These are phyloP conservation scores for Rhamnusium bicolor DNA, from an alignment of 2,888 invertebrate species.

Conservation along the genomic window DNA sequence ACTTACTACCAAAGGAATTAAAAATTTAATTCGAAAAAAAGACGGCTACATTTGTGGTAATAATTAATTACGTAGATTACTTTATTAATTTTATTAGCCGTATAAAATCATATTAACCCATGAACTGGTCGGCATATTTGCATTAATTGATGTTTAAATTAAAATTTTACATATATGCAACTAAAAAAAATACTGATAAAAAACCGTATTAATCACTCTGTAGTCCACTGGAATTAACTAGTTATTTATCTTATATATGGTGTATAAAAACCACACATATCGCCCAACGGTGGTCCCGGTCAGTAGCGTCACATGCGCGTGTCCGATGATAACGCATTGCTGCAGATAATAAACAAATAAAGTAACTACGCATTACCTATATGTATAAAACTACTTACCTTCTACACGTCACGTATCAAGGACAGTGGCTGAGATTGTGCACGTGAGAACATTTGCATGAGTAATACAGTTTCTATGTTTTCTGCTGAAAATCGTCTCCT, in stretches of 20 bases:
- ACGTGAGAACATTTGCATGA: too few relatives aligned
- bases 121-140: slow-evolving; percentile 11
- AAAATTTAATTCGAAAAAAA: slow-evolving; percentile 24
- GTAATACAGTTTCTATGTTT: too few relatives aligned
- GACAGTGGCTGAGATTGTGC: too few relatives aligned
- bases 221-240: background rate
- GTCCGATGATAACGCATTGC: too few relatives aligned
- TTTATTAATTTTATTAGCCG: slow-evolving; percentile 35
- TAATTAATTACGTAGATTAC: slow-evolving; percentile 33
- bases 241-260: background rate
- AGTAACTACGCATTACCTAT: too few relatives aligned
- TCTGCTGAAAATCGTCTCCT: too few relatives aligned
- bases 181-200: background rate
- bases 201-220: background rate
- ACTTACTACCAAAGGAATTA: slow-evolving; percentile 32
- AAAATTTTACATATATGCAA: slow-evolving; percentile 20
- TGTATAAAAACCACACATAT: too few relatives aligned
- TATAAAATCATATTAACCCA: slow-evolving; percentile 30
- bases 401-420: too few relatives aligned
- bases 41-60: slow-evolving; percentile 20
- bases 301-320: too few relatives aligned
- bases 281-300: too few relatives aligned
- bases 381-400: too few relatives aligned
- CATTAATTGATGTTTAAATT: slow-evolving; percentile 28
- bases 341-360: too few relatives aligned